A percentile compares a stretch with the other conserved stretches of the same genome.
Conservation (phyloP, 2,113 vertebrate species). For the Saguinus imperator region DNA sequence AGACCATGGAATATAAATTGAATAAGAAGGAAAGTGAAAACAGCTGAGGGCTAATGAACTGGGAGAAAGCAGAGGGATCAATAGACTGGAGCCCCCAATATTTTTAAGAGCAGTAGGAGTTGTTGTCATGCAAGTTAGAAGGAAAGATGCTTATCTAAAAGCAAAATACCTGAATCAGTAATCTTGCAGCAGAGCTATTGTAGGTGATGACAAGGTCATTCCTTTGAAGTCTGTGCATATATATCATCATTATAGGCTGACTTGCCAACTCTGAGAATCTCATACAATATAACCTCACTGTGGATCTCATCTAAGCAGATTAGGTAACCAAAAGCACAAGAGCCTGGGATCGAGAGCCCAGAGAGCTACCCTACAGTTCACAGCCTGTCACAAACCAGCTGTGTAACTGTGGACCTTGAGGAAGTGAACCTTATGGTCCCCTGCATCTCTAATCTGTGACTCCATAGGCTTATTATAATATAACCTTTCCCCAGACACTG, state of each 20-base stretch:
- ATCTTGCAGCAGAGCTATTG: neutral
- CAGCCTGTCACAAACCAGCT: neutral
- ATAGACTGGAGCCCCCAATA: neutral
- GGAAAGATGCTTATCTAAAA: neutral
- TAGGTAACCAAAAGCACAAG: neutral
- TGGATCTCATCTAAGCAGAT: neutral
- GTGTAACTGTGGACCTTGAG: neutral
- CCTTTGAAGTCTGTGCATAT: neutral
- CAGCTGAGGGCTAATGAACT: neutral
- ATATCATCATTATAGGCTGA: neutral
- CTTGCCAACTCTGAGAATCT: neutral
- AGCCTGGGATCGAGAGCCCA: neutral
- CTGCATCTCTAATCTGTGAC: neutral
- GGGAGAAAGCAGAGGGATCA: neutral
- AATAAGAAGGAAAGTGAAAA: neutral
- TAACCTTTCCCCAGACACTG: neutral
- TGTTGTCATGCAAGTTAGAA: neutral
- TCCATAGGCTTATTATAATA: neutral
- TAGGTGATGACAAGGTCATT: neutral
- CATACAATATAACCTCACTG: accelerated
- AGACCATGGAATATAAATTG: neutral
- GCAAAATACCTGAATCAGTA: neutral
- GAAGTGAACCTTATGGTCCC: neutral
- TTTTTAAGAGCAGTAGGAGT: neutral
- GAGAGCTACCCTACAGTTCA: neutral